Percentiles rank a stretch among this genome's conserved stretches.
phyloP scores from a whole-genome alignment of 2,888 invertebrate genomes.

The Mythimna loreyi region DNA sequence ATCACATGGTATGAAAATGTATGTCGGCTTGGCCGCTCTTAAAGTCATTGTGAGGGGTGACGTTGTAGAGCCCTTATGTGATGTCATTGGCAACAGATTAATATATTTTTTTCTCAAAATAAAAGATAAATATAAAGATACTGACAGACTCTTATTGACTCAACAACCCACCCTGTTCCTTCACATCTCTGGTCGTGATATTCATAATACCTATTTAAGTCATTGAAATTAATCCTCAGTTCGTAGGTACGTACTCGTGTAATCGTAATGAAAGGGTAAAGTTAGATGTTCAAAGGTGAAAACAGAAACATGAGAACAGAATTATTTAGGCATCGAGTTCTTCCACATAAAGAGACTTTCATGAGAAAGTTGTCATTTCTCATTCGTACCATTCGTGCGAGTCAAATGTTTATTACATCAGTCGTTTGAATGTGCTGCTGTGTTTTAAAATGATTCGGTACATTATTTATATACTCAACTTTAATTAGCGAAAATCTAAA shows the following conservation, averaged over 20 bases:
- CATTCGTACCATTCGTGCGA: conserved; percentile 5
- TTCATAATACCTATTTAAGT: background rate
- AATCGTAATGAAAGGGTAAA: conserved; percentile 23
- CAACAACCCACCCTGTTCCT: too few species aligned
- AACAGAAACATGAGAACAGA: background rate
- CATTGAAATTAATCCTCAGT: conserved; percentile 18
- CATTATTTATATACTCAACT: conserved; percentile 6
- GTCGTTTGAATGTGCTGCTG: background rate
- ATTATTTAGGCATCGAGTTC: conserved; percentile 19
- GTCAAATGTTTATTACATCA: background rate
- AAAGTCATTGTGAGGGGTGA: too few species aligned
- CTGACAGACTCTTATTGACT: too few species aligned
- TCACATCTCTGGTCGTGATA: too few species aligned
- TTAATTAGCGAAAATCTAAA: background rate
- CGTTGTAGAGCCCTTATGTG: too few species aligned
- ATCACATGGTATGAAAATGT: too few species aligned
- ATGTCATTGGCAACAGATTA: too few species aligned
- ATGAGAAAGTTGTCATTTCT: conserved; percentile 10
- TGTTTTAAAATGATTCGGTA: conserved; percentile 4
- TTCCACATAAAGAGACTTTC: conserved; percentile 15
- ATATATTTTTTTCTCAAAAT: too few species aligned
- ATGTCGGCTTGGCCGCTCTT: too few species aligned
- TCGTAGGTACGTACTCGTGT: background rate
- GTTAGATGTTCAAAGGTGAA: conserved; percentile 24
- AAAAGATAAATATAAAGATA: too few species aligned